phyloP scores from a whole-genome alignment of 2,888 invertebrate genomes.

The Aradus depressus region DNA sequence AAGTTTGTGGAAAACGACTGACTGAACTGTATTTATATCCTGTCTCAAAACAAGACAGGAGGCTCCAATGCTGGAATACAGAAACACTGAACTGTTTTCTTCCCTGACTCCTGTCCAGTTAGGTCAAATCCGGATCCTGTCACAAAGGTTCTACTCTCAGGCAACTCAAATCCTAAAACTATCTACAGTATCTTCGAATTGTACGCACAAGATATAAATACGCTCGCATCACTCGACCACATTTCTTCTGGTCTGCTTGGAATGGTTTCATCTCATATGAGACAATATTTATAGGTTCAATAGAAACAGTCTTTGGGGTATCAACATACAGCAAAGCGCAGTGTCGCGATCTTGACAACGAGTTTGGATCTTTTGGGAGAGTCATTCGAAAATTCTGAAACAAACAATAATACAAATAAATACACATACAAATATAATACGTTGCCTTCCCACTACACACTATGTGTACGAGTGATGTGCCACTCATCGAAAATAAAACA shows the following conservation, averaged over 20 bases:
- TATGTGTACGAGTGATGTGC: background rate
- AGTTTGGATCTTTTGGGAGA: slow-evolving; percentile 7
- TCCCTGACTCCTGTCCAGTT: too few relatives aligned
- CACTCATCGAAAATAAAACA: too few relatives aligned
- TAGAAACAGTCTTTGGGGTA: background rate
- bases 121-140: too few relatives aligned
- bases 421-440: background rate
- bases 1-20: too few relatives aligned
- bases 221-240: slow-evolving; percentile 6
- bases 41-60: too few relatives aligned
- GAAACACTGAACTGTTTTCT: too few relatives aligned
- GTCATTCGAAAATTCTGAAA: slow-evolving; percentile 8
- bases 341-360: slow-evolving; percentile 10
- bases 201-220: slow-evolving; percentile 11
- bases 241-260: slow-evolving; percentile 6
- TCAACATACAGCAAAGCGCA: slow-evolving; percentile 4
- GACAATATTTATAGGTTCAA: slow-evolving; percentile 9
- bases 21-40: too few relatives aligned
- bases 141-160: too few relatives aligned
- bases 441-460: background rate
- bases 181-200: slow-evolving; percentile 7
- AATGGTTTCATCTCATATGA: slow-evolving; percentile 4
- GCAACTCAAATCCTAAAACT: too few relatives aligned
- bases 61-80: too few relatives aligned
- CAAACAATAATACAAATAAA: too few relatives aligned